Evolutionary conservation across 2,113 vertebrate genomes (phyloP).

Genomic region (Microcebus jonahi): DNA sequence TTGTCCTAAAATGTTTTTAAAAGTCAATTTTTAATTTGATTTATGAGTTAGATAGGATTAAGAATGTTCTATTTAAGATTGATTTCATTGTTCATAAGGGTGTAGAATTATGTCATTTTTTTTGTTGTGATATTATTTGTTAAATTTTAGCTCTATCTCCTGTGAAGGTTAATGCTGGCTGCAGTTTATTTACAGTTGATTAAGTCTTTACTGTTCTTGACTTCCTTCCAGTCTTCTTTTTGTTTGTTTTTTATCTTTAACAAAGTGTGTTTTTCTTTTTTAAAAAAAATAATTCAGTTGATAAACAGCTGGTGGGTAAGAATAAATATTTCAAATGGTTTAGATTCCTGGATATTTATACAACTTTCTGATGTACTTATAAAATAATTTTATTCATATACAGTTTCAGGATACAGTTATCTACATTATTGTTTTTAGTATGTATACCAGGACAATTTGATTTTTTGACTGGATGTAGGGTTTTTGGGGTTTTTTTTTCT

Average conservation of each 20-base stretch:
- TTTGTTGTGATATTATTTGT: background rate
- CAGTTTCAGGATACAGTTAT: background rate
- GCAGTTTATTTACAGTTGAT: background rate
- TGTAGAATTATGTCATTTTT: background rate
- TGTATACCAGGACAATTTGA: background rate
- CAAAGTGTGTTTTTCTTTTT: background rate
- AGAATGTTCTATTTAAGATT: background rate
- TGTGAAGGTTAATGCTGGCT: background rate
- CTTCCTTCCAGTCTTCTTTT: background rate
- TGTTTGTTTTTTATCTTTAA: background rate
- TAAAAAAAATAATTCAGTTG: background rate
- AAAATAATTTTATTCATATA: background rate
- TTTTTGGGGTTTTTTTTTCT: background rate
- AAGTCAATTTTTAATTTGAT: background rate
- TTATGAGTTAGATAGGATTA: background rate
- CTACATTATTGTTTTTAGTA: background rate
- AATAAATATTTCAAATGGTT: background rate
- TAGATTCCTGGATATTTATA: background rate
- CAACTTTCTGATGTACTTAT: background rate
- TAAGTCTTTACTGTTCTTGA: background rate
- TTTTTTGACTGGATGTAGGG: background rate
- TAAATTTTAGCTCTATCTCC: background rate
- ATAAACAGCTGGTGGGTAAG: slow-evolving; percentile 23
- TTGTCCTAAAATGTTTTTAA: slow-evolving; percentile 21
- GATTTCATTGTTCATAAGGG: background rate